Conservation (phyloP, 2,888 invertebrate genomes). For the Invenusta paracnida region DNA sequence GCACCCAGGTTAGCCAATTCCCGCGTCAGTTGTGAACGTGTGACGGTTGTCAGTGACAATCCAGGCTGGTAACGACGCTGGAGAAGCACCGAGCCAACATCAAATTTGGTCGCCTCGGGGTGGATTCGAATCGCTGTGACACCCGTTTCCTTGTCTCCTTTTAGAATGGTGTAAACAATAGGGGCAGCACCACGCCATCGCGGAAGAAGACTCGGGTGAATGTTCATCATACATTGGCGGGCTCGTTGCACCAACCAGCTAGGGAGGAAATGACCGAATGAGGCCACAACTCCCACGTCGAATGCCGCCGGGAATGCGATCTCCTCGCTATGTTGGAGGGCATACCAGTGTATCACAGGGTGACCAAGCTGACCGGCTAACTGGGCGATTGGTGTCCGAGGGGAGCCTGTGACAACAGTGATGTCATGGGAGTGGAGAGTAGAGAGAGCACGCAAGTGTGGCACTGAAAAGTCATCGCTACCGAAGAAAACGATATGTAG, state of each 20-base stretch:
- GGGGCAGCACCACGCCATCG: slow-evolving; percentile 89
- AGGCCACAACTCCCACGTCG: slow-evolving; percentile 82
- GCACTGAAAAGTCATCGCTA: slow-evolving; percentile 33
- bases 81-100: slow-evolving; percentile 54
- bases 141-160: slow-evolving; percentile 76
- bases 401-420: slow-evolving; percentile 1
- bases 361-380: neutral
- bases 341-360: neutral
- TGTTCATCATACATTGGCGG: slow-evolving; percentile 74
- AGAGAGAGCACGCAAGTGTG: neutral
- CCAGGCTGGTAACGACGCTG: slow-evolving; percentile 50
- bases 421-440: neutral
- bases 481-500: slow-evolving; percentile 32
- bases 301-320: slow-evolving; percentile 62
- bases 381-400: neutral
- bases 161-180: slow-evolving; percentile 75
- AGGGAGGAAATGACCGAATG: slow-evolving; percentile 86
- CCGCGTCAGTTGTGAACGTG: neutral
- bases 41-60: slow-evolving; percentile 46
- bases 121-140: slow-evolving; percentile 71
- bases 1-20: neutral
- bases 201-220: slow-evolving; percentile 84
- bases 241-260: slow-evolving; percentile 64
- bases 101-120: slow-evolving; percentile 51
- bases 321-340: neutral